Percentiles rank a stretch among this genome's conserved stretches.
These are phyloP conservation scores for Graphium colonna DNA, from an alignment of 2,888 invertebrate genomes.

Conservation along the genomic window DNA sequence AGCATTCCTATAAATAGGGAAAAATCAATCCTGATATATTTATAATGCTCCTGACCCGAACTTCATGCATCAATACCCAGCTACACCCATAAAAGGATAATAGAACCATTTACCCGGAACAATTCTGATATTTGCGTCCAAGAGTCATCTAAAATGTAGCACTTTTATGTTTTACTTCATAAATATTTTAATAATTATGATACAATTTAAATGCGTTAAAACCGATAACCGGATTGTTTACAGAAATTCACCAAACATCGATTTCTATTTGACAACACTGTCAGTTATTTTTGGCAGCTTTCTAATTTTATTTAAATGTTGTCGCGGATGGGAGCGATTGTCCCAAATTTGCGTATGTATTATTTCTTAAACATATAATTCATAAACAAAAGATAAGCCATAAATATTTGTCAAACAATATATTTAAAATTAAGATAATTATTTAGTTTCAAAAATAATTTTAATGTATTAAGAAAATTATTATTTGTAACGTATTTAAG, in stretches of 20 bases:
- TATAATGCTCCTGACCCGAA: slow-evolving; percentile 45
- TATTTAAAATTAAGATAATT: not conserved
- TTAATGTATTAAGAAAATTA: too few relatives aligned
- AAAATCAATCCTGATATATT: slow-evolving; percentile 71
- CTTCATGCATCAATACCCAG: slow-evolving; percentile 64
- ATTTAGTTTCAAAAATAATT: too few relatives aligned
- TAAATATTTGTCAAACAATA: not conserved
- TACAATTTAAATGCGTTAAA: slow-evolving; percentile 8
- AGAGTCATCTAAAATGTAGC: slow-evolving; percentile 66
- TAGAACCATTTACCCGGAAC: slow-evolving; percentile 72
- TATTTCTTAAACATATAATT: too few relatives aligned
- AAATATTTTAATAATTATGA: slow-evolving; percentile 22
- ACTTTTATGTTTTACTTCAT: slow-evolving; percentile 35
- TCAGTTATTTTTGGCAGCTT: slow-evolving; percentile 23
- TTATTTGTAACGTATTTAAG: too few relatives aligned
- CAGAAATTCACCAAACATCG: slow-evolving; percentile 19
- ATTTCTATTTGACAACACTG: slow-evolving; percentile 22
- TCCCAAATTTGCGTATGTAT: not conserved
- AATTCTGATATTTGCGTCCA: slow-evolving; percentile 75
- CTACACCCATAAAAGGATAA: slow-evolving; percentile 48
- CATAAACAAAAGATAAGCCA: too few relatives aligned
- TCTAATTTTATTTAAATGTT: not conserved
- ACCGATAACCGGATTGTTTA: slow-evolving; percentile 10
- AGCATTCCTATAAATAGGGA: slow-evolving; percentile 78
- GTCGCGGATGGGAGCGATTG: slow-evolving; percentile 9